Evolutionary conservation across 1,140 invertebrate genomes (phyloP).

Genomic region (Aphis craccivora): DNA sequence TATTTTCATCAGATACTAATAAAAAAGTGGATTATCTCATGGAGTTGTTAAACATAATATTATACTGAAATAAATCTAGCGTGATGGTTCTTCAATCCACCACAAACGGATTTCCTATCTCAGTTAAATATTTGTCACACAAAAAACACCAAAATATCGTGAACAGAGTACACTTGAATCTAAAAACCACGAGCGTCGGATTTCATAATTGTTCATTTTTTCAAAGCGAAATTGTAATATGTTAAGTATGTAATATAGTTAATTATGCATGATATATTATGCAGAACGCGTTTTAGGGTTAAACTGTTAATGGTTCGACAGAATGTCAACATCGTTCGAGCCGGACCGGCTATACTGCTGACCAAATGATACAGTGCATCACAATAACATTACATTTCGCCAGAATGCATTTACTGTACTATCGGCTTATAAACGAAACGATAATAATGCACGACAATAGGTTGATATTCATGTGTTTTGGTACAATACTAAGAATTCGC

Average conservation of each 20-base stretch:
- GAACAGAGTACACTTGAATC: background rate
- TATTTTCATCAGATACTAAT: too few relatives aligned
- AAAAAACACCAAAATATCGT: background rate
- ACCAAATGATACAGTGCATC: background rate
- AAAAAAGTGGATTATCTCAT: too few relatives aligned
- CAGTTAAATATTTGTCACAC: background rate
- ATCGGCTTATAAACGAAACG: background rate
- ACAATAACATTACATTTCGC: background rate
- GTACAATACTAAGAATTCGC: too few relatives aligned
- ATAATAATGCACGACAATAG: background rate
- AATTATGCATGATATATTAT: background rate
- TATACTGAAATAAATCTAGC: too few relatives aligned
- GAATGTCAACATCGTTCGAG: background rate
- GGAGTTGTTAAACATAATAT: too few relatives aligned
- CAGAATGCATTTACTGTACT: background rate
- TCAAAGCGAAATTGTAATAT: background rate
- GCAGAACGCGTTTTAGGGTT: background rate
- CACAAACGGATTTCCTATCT: background rate
- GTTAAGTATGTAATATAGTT: background rate
- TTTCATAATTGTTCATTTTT: background rate
- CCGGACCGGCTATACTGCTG: background rate
- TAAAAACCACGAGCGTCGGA: background rate
- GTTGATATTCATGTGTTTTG: background rate
- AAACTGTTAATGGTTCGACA: background rate
- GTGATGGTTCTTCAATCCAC: background rate